Base-by-base conservation (phyloP, 2,888 invertebrate genomes). In the Nomada flava region DNA sequence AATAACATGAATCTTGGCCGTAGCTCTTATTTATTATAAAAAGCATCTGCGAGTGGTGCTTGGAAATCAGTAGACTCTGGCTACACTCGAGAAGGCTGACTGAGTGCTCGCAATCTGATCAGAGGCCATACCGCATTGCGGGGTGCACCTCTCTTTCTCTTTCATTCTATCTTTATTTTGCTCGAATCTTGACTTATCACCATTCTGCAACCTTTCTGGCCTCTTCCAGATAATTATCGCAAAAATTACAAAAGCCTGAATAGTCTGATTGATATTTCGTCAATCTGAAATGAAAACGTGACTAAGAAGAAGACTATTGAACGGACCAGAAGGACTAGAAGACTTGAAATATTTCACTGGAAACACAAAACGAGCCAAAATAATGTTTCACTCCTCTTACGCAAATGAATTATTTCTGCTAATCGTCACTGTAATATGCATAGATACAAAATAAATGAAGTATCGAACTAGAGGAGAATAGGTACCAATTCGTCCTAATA, bases 51-150 rank as follows among this genome's bases (percentile, higher is more conserved):
- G 53, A 69, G 70, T 70, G 72, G 76, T 71, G 62, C 59, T 62
- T 29, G 23, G 18, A 76, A 86, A 77, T 80, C 82, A 80, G 59
- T 44, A 67, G 73, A 75, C 59, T 69, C 76, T 82, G 72, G 65
- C 78, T 72, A 70, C 60, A 68, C 74, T 44, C 79, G 74, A 80
- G 62, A 78, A 83, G 79, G 79, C 82, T 88, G 88, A 88, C 85
- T 87, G 85, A 67, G 79, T 82, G 36, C 36, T 88, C 50, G 76
- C 88, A 85, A 88, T 89, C 85, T 80, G 89, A 89, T 89, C 84
- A 80, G 83, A 78, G 85, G 70, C 71, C 65, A 60, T 89, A 82
- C 86, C 89, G 89, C 89, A 89, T 88, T 89, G 88, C 89, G 81
- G 89, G 88, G 72, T 72, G 70, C 72, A 75, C 76, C 23, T 60